Evolutionary conservation across 2,113 vertebrate species (phyloP).

Genomic region (Plestiodon gilberti): DNA sequence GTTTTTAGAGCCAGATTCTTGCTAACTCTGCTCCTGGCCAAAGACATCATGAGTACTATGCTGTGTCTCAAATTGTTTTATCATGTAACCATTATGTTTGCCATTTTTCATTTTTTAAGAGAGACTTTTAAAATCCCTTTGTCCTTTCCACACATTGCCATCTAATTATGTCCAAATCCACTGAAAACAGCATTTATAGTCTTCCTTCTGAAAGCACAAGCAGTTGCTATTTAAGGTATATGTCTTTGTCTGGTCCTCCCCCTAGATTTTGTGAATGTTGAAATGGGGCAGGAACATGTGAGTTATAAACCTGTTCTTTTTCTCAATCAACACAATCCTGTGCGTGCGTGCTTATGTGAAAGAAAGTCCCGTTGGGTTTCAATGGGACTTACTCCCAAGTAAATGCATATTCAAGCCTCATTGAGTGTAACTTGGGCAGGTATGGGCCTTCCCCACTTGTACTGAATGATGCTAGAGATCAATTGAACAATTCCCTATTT

Average conservation of each 20-base stretch:
- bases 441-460: neutral
- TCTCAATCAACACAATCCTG: neutral
- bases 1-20: slow-evolving; percentile 24
- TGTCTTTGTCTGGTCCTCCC: neutral
- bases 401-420: neutral
- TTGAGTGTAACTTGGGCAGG: neutral
- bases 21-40: neutral
- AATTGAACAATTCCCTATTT: neutral
- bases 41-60: neutral
- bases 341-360: too few species aligned
- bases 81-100: neutral
- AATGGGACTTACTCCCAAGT: too few species aligned
- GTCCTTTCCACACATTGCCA: neutral
- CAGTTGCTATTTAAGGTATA: neutral
- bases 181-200: neutral
- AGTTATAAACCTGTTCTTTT: neutral
- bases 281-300: too few species aligned
- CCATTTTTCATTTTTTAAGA: neutral
- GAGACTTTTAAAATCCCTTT: neutral
- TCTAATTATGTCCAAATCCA: neutral
- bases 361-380: too few species aligned
- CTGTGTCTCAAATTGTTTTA: neutral
- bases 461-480: neutral
- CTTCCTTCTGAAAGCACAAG: neutral
- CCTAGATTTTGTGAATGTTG: neutral